These are phyloP conservation scores for Papilio polytes DNA, from an alignment of 1,140 invertebrate species.

Conservation along the genomic window DNA sequence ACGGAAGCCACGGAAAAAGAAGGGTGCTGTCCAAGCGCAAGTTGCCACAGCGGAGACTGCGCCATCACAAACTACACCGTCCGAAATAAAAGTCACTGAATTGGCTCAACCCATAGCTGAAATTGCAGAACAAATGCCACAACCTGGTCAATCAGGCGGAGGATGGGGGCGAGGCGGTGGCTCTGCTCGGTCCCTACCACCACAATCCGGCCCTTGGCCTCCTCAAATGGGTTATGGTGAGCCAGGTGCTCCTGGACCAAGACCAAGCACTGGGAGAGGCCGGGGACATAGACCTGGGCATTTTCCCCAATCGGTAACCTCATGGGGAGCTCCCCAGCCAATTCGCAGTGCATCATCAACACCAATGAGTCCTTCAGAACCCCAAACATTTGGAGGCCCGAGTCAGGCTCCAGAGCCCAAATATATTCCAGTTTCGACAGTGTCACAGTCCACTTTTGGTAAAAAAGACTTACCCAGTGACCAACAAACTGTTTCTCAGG, in stretches of 20 bases:
- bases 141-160: background rate
- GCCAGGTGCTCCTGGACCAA: background rate
- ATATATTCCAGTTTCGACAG: constrained; percentile 1
- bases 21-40: constrained; percentile 29
- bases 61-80: background rate
- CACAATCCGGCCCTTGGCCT: no score
- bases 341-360: background rate
- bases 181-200: no score
- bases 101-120: background rate
- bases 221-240: background rate
- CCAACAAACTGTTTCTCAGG: background rate
- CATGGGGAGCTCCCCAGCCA: background rate
- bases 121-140: constrained; percentile 1
- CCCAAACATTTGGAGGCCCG: background rate
- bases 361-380: background rate
- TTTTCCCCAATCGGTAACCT: background rate
- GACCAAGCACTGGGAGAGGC: background rate
- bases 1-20: constrained; percentile 58
- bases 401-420: background rate
- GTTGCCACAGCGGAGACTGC: background rate
- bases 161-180: background rate
- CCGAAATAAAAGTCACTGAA: background rate
- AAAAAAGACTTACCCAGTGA: constrained; percentile 19
- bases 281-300: background rate
- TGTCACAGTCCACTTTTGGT: constrained; percentile 18